A percentile compares a stretch with the other conserved stretches of the same genome.
Conservation (phyloP, 2,113 vertebrate genomes). For the Melanerpes formicivorus region DNA sequence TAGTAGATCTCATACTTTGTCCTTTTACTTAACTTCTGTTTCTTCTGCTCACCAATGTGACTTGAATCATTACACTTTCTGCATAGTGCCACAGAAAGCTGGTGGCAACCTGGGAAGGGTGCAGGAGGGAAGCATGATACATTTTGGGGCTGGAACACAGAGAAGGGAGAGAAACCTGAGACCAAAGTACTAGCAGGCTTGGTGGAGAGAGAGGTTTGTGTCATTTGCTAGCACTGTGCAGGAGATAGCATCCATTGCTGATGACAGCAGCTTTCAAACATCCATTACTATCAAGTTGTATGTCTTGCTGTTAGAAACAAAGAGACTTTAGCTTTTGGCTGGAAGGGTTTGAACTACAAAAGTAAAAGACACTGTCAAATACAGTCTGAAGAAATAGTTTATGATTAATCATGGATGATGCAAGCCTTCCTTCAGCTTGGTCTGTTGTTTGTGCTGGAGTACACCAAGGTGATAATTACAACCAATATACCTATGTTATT, state of each 20-base stretch:
- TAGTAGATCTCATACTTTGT: not conserved
- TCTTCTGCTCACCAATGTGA: not conserved
- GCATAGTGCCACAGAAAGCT: not conserved
- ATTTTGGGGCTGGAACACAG: not conserved
- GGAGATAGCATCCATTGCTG: not conserved
- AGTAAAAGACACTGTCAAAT: not conserved
- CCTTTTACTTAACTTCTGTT: not conserved
- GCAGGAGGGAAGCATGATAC: not conserved
- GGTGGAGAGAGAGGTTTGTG: not conserved
- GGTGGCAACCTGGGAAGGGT: not conserved
- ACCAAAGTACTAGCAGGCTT: not conserved
- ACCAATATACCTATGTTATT: not conserved
- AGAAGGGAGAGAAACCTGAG: not conserved
- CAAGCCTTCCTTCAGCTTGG: constrained; percentile 10
- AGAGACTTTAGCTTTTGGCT: not conserved
- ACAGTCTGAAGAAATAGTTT: not conserved
- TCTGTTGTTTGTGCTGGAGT: constrained; percentile 21
- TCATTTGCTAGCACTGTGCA: not conserved
- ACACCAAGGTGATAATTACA: not conserved
- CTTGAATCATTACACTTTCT: not conserved
- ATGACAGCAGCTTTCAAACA: not conserved
- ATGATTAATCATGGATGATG: not conserved
- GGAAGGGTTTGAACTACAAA: not conserved
- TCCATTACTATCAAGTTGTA: not conserved
- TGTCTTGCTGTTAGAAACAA: not conserved